A percentile compares a stretch with the other conserved stretches of the same genome.
Evolutionary conservation across 2,888 invertebrate genomes (phyloP).

Genomic region (Phortica magna): DNA sequence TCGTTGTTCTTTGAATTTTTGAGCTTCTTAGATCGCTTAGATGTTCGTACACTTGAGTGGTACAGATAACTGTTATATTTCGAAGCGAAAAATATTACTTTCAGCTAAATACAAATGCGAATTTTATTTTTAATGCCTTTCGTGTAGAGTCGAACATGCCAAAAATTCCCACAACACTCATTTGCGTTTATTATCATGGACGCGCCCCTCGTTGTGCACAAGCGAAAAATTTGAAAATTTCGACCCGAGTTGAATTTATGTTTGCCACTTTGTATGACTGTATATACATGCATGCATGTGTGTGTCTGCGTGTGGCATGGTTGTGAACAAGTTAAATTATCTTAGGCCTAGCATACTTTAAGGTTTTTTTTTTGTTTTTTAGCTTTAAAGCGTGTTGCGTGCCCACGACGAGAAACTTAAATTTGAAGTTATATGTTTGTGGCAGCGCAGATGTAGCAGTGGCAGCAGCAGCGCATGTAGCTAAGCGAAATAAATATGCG

Average conservation of each 20-base stretch:
- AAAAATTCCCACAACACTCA: constrained; percentile 55
- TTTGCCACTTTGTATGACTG: too few relatives aligned
- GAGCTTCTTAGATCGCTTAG: too few relatives aligned
- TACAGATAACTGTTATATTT: too few relatives aligned
- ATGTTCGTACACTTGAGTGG: not conserved
- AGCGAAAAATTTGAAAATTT: not conserved
- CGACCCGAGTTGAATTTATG: not conserved
- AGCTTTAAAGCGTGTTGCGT: constrained; percentile 51
- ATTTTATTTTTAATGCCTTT: constrained; percentile 34
- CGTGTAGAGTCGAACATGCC: not conserved
- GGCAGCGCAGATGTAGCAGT: too few relatives aligned
- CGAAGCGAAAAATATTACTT: constrained; percentile 13
- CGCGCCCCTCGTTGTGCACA: constrained; percentile 37
- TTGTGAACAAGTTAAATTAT: not conserved
- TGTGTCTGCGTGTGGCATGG: not conserved
- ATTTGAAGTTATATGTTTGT: constrained; percentile 50
- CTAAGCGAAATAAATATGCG: constrained; percentile 65
- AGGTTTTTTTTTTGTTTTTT: not conserved
- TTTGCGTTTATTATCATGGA: constrained; percentile 67
- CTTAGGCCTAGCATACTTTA: not conserved
- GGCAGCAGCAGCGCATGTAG: constrained; percentile 33
- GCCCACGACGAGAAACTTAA: constrained; percentile 31
- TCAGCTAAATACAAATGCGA: constrained; percentile 26
- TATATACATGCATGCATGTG: too few relatives aligned
- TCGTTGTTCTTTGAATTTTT: too few relatives aligned